Conservation (phyloP, 2,797 vertebrate species). For the Sternarchorhynchus goeldii region DNA sequence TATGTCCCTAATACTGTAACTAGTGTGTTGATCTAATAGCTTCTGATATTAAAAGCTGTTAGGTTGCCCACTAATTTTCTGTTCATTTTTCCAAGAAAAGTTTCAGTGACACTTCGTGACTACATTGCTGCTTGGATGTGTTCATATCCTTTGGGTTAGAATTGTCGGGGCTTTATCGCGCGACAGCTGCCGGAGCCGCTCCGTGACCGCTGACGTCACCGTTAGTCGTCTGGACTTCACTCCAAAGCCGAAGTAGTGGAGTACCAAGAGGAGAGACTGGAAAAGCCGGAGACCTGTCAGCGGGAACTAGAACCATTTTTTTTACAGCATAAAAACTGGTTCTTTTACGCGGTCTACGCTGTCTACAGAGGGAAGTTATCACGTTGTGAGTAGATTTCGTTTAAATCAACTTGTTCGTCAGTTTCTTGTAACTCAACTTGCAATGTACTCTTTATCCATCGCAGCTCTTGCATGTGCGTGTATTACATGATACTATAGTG, state of each 20-base stretch:
- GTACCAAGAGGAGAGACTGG: conserved; percentile 36
- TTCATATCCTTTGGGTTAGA: neutral
- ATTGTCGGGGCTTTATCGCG: neutral
- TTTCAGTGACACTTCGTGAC: too few species aligned
- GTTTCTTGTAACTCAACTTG: neutral
- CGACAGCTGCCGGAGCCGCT: conserved; percentile 20
- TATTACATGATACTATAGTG: neutral
- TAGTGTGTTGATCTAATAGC: too few species aligned
- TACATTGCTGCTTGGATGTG: neutral
- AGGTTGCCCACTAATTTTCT: too few species aligned
- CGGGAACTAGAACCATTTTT: conserved; percentile 31
- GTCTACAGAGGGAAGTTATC: neutral
- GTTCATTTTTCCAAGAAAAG: too few species aligned
- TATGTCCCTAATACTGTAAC: too few species aligned
- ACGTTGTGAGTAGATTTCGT: conserved; percentile 9
- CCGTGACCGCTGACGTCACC: conserved; percentile 71
- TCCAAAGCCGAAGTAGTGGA: conserved; percentile 35
- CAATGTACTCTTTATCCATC: neutral
- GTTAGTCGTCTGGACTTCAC: conserved; percentile 58
- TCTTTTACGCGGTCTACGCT: neutral
- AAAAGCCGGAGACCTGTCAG: conserved; percentile 30
- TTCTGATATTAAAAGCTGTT: too few species aligned
- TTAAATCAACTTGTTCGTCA: neutral
- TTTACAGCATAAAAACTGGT: neutral
- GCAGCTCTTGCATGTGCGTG: neutral